A percentile compares a stretch with the other conserved stretches of the same genome.
phyloP scores from a whole-genome alignment of 1,140 invertebrate species.

The Branchinecta lynchi region DNA sequence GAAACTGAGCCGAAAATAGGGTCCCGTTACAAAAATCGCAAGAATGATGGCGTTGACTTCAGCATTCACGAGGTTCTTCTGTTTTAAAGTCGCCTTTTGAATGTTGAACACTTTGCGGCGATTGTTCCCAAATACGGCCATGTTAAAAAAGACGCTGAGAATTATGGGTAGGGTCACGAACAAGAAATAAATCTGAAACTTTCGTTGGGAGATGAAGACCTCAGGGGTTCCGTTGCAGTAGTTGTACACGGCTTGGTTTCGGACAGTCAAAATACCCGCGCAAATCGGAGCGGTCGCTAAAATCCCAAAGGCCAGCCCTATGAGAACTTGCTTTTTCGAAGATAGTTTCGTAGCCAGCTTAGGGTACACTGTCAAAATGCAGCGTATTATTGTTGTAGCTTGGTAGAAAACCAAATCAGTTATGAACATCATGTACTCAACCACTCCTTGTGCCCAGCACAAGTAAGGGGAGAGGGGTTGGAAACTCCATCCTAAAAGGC shows the following conservation, averaged over 20 bases:
- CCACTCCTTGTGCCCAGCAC: not conserved
- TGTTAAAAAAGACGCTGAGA: not conserved
- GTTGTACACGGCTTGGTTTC: not conserved
- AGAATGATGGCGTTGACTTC: not conserved
- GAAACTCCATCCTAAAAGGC: not conserved
- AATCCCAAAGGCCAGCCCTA: not conserved
- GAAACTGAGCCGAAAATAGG: not conserved
- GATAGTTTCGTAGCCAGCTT: not conserved
- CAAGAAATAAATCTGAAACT: not conserved
- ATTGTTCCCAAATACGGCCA: not conserved
- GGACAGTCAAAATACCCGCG: not conserved
- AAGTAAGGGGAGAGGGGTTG: not conserved
- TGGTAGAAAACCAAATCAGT: not conserved
- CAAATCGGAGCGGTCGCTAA: not conserved
- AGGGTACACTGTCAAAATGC: not conserved
- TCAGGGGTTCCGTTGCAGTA: not conserved
- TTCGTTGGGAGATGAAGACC: not conserved
- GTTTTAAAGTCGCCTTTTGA: not conserved
- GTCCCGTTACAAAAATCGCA: not conserved
- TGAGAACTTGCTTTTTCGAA: not conserved
- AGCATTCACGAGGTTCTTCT: not conserved
- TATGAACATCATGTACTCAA: not conserved
- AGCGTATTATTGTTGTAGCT: not conserved
- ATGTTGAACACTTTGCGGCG: not conserved
- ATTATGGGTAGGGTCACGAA: not conserved